A percentile compares a stretch with the other conserved stretches of the same genome.
These are phyloP conservation scores for Thereva unica DNA, from an alignment of 2,888 invertebrate genomes.

Conservation along the genomic window DNA sequence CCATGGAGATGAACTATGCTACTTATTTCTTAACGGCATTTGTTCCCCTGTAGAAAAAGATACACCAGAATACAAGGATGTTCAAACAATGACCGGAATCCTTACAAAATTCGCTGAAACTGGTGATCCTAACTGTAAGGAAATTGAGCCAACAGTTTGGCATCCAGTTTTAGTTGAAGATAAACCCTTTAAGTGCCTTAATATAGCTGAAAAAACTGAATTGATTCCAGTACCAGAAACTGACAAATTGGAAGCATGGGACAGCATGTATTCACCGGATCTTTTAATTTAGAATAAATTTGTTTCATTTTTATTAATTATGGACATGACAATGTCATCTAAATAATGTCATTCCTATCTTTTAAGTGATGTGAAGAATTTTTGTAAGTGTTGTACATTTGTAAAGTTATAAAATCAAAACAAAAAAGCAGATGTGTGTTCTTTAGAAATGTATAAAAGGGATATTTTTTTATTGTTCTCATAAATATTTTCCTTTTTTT, in stretches of 20 bases:
- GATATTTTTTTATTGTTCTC: background rate
- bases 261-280: constrained; percentile 47
- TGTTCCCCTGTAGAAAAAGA: constrained; percentile 47
- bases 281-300: background rate
- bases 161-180: constrained; percentile 26
- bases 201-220: constrained; percentile 50
- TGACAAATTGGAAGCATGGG: constrained; percentile 51
- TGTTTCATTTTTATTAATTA: background rate
- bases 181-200: constrained; percentile 47
- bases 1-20: constrained; percentile 56
- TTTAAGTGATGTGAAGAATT: too few species aligned
- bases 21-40: constrained; percentile 52
- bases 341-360: too few species aligned
- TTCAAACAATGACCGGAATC: constrained; percentile 50
- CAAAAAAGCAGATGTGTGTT: background rate
- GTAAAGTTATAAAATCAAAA: background rate
- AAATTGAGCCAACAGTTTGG: constrained; percentile 31
- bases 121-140: constrained; percentile 48
- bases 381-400: background rate
- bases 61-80: constrained; percentile 49
- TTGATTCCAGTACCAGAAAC: constrained; percentile 50
- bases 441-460: background rate
- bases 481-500: too few species aligned
- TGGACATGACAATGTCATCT: background rate
- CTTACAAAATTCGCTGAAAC: constrained; percentile 53